Conservation (phyloP, 2,888 invertebrate species). For the Zaprionus obscuricornis region DNA sequence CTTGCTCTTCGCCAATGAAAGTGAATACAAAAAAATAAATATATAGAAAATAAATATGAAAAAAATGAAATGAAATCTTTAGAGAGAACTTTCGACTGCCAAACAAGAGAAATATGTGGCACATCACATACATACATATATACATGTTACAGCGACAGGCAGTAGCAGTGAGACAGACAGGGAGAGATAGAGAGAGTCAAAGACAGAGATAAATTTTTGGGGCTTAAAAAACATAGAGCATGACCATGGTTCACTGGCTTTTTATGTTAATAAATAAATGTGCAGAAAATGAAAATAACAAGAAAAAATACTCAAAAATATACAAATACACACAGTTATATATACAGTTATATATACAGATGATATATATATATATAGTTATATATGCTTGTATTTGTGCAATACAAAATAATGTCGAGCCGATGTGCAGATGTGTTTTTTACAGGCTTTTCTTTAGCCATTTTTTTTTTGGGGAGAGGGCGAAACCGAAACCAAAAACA, state of each 20-base stretch:
- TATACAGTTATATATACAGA: neutral
- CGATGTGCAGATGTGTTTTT: no score
- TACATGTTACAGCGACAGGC: neutral
- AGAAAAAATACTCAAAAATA: neutral
- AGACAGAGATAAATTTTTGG: slow-evolving; percentile 12
- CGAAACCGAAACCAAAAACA: no score
- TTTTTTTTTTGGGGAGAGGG: no score
- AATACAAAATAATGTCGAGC: no score
- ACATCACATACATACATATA: no score
- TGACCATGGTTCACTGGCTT: slow-evolving; percentile 77
- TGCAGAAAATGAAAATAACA: slow-evolving; percentile 27
- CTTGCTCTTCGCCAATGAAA: slow-evolving; percentile 49
- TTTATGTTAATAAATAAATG: slow-evolving; percentile 79
- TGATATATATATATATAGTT: neutral
- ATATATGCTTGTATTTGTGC: no score
- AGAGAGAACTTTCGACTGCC: slow-evolving; percentile 55
- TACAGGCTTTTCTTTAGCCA: no score
- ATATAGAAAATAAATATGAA: slow-evolving; percentile 21
- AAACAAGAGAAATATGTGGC: slow-evolving; percentile 38
- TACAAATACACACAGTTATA: neutral
- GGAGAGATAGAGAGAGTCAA: neutral
- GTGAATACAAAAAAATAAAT: slow-evolving; percentile 48
- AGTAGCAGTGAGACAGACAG: slow-evolving; percentile 13
- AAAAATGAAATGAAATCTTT: slow-evolving; percentile 37
- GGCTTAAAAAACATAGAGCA: neutral